phyloP scores from a whole-genome alignment of 2,888 invertebrate species.

The Melikaiella ostensackeni region DNA sequence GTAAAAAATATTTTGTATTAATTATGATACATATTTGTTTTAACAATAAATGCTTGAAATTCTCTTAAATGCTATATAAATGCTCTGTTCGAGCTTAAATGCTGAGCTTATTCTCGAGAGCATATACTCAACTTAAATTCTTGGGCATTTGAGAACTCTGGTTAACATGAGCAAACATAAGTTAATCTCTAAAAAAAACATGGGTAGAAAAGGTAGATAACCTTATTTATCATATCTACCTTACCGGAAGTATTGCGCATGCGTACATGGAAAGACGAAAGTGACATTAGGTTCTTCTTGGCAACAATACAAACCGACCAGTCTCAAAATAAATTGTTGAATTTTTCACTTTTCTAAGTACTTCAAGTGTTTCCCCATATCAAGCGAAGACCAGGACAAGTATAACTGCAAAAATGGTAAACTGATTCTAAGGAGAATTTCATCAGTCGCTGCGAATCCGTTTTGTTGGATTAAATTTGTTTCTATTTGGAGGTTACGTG shows the following conservation, averaged over 20 bases:
- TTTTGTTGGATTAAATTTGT: conserved; percentile 40
- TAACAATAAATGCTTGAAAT: too few species aligned
- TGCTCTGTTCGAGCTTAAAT: too few species aligned
- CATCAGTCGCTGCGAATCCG: conserved; percentile 35
- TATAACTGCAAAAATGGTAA: conserved; percentile 48
- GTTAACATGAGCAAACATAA: too few species aligned
- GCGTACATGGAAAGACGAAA: not conserved
- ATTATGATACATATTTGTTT: too few species aligned
- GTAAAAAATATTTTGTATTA: too few species aligned
- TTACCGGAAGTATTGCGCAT: not conserved
- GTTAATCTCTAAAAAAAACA: too few species aligned
- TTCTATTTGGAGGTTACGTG: conserved; percentile 47
- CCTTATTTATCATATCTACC: not conserved
- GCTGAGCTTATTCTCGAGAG: too few species aligned
- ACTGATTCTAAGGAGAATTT: conserved; percentile 35
- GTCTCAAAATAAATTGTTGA: not conserved
- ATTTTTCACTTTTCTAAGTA: conserved; percentile 21
- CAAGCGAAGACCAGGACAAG: conserved; percentile 4
- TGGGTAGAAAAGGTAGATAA: too few species aligned
- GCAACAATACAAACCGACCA: not conserved
- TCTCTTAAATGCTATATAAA: too few species aligned
- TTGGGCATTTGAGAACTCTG: too few species aligned
- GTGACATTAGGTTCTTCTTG: not conserved
- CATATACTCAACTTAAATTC: too few species aligned
- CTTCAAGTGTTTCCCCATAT: not conserved